Percentiles rank a stretch among this genome's conserved stretches.
Conservation (phyloP, 2,888 invertebrate species). For the Caenorhabditis plicata region DNA sequence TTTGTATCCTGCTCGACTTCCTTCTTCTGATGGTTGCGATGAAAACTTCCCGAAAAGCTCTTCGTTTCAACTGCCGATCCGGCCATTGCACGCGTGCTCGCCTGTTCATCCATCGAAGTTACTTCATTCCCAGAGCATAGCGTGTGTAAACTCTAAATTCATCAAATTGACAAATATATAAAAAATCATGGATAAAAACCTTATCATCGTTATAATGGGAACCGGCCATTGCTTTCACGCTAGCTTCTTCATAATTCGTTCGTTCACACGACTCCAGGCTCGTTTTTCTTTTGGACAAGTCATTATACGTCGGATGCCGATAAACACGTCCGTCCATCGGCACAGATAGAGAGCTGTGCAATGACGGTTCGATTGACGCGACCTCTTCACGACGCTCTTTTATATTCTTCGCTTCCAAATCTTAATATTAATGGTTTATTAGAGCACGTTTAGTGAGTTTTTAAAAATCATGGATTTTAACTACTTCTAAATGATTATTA, state of each 20-base stretch:
- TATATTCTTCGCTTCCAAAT: conserved; percentile 9
- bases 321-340: conserved; percentile 15
- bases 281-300: conserved; percentile 13
- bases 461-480: too few species aligned
- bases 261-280: conserved; percentile 45
- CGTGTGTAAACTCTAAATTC: conserved; percentile 58
- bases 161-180: too few species aligned
- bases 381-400: too few species aligned
- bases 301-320: conserved; percentile 6
- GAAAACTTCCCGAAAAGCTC: conserved; percentile 44
- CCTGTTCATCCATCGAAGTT: conserved; percentile 52
- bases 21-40: conserved; percentile 15
- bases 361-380: conserved; percentile 72
- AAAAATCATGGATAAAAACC: conserved; percentile 43
- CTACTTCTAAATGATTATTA: too few species aligned
- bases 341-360: conserved; percentile 68
- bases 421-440: too few species aligned
- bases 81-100: conserved; percentile 52
- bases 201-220: conserved; percentile 69
- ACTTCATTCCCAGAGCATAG: conserved; percentile 54
- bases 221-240: conserved; percentile 78
- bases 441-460: too few species aligned
- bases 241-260: conserved; percentile 70
- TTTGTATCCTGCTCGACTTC: conserved; percentile 15
- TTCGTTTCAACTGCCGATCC: conserved; percentile 58